Evolutionary conservation across 2,888 invertebrate genomes (phyloP), one percentile per base, ranked within the genome.

Genomic region (Aplocera efformata): DNA sequence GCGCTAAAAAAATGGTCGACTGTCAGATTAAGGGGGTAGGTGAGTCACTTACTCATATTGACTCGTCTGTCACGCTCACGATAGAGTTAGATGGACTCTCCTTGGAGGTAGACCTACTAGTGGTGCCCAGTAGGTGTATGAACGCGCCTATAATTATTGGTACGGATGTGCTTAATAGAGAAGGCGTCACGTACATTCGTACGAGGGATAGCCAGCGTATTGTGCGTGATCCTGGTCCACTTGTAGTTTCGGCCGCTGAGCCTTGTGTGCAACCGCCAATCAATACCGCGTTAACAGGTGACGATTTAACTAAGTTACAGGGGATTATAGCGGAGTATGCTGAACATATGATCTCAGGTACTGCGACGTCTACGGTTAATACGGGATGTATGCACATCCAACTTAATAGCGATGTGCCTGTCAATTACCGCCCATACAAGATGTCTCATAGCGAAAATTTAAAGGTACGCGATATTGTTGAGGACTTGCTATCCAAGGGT

Each of bases 141-240:
- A 53, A 40, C 24, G 36, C 44, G 5, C 54, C 54, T 0, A 37
- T 58, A 1, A 48, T 58, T 4, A 17, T 58, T 0, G 60, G 58
- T 5, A 58, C 58, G 0, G 58, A 58, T 26, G 53, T 54, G 5
- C 27, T 56, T 3, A 56, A 53, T 32, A 20, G 55, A n/a, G 43
- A 44, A 1, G 48, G 41, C 0, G 24, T 46, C 5, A 32, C 25
- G 0, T 45, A 32, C n/a, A 9, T 41, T n/a, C 23, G 43, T 1
- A 49, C 47, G 0, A 20, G 6, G 7, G 24, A 22, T 1, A 6
- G 1, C 0, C 43, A 48, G 11, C 22, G 20, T 0, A 24, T 48
- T 7, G 36, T 21, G 3, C 25, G 42, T 5, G 10, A 11, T 10
- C 6, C 1, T 21, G 20, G 8, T 11, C 24, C 6, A 1, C n/a